Percentiles rank a stretch among this genome's conserved stretches.
phyloP scores from a whole-genome alignment of 2,797 vertebrate species.

The Antrozous pallidus region DNA sequence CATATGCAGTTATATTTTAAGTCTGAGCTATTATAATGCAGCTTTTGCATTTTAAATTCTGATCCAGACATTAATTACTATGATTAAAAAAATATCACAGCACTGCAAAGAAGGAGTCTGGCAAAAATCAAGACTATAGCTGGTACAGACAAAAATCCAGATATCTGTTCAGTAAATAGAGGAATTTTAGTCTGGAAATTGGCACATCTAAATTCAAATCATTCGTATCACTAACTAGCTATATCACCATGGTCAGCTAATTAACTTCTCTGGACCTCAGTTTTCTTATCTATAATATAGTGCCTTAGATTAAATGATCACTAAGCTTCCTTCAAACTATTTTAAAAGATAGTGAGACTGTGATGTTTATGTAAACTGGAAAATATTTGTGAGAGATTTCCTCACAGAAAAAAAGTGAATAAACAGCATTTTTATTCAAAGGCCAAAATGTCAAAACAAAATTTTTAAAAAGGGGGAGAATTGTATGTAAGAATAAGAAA shows the following conservation, averaged over 20 bases:
- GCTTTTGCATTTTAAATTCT: slow-evolving; percentile 56
- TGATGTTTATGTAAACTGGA: neutral
- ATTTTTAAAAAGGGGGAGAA: neutral
- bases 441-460: neutral
- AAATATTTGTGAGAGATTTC: neutral
- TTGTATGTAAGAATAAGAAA: neutral
- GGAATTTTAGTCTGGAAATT: neutral
- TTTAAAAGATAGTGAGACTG: neutral
- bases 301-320: neutral
- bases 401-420: neutral
- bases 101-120: neutral
- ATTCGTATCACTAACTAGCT: slow-evolving; percentile 32
- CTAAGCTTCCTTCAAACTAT: neutral
- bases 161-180: neutral
- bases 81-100: neutral
- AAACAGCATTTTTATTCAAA: neutral
- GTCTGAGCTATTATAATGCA: slow-evolving; percentile 30
- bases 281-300: slow-evolving; percentile 19
- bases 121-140: slow-evolving; percentile 15
- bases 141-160: neutral
- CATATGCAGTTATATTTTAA: slow-evolving; percentile 62
- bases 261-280: neutral
- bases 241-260: neutral
- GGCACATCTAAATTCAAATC: neutral
- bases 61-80: slow-evolving; percentile 25